phyloP scores from a whole-genome alignment of 2,113 vertebrate genomes.

The Erinaceus europaeus region DNA sequence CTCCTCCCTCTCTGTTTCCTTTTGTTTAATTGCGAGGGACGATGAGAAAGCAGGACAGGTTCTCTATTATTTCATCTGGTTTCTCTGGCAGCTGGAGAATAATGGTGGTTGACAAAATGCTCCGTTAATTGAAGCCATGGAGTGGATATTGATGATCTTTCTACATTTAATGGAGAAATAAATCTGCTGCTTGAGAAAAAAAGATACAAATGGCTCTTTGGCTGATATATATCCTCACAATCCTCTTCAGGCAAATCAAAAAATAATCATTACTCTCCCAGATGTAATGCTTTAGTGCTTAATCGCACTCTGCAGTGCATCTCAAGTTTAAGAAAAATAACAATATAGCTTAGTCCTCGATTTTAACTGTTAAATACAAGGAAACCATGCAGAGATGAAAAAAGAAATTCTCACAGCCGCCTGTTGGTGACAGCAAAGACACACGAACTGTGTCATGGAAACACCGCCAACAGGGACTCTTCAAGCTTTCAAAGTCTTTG shows the following conservation, averaged over 20 bases:
- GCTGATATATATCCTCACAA: constrained; percentile 72
- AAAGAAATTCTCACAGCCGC: constrained; percentile 76
- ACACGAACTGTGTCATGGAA: constrained; percentile 64
- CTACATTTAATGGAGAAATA: constrained; percentile 76
- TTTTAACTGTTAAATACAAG: constrained; percentile 62
- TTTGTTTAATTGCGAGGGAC: constrained; percentile 57
- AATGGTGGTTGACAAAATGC: constrained; percentile 77
- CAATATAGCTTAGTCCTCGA: constrained; percentile 37
- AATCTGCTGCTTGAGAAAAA: constrained; percentile 66
- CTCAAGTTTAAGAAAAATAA: constrained; percentile 66
- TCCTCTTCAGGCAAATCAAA: constrained; percentile 77
- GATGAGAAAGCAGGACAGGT: constrained; percentile 30
- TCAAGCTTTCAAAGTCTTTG: constrained; percentile 68
- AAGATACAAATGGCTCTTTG: constrained; percentile 74
- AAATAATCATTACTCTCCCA: constrained; percentile 71
- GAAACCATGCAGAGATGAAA: constrained; percentile 23
- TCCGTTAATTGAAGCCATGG: constrained; percentile 75
- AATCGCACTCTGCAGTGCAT: constrained; percentile 68
- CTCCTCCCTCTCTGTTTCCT: constrained; percentile 34
- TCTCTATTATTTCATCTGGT: constrained; percentile 70
- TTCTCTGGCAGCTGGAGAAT: constrained; percentile 64
- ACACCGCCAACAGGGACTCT: constrained; percentile 19
- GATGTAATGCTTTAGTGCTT: constrained; percentile 68
- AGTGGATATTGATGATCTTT: constrained; percentile 77
- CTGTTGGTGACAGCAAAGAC: constrained; percentile 87